Conservation (phyloP, 1,140 invertebrate species). For the Drosophila sulfurigaster region DNA sequence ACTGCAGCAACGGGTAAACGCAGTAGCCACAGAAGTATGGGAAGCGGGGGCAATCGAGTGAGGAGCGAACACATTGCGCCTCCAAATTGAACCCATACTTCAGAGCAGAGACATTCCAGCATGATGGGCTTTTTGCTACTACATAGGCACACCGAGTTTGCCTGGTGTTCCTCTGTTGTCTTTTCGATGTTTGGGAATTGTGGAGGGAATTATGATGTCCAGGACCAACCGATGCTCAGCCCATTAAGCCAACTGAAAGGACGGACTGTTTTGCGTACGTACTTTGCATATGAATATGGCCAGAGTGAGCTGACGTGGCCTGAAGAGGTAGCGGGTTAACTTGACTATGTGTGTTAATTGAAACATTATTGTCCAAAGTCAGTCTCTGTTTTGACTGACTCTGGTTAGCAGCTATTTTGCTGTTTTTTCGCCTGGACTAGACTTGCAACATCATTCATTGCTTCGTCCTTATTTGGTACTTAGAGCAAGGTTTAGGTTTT, state of each 20-base stretch:
- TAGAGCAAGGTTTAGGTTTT: conserved; percentile 37
- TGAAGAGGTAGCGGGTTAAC: conserved; percentile 9
- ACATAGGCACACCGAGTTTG: conserved; percentile 26
- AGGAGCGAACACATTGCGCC: background rate
- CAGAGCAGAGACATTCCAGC: conserved; percentile 6
- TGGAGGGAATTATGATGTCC: conserved; percentile 78
- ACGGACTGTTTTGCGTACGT: conserved; percentile 59
- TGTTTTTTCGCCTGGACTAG: background rate
- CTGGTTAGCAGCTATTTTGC: conserved; percentile 4
- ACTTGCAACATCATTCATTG: background rate
- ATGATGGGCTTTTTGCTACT: conserved; percentile 5
- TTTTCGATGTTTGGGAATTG: conserved; percentile 81
- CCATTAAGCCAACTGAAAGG: conserved; percentile 59
- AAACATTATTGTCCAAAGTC: conserved; percentile 71
- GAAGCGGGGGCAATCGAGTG: background rate
- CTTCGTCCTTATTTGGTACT: conserved; percentile 70
- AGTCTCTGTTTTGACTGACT: conserved; percentile 17
- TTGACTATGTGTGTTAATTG: conserved; percentile 75
- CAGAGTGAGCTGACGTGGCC: conserved; percentile 28
- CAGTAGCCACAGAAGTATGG: background rate
- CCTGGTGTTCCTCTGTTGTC: conserved; percentile 50
- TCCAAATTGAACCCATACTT: conserved; percentile 8
- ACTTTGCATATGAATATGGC: conserved; percentile 80
- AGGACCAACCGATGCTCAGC: conserved; percentile 39
- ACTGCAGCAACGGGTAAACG: conserved; percentile 18